phyloP scores from a whole-genome alignment of 2,113 vertebrate genomes.

The Mus pahari region DNA sequence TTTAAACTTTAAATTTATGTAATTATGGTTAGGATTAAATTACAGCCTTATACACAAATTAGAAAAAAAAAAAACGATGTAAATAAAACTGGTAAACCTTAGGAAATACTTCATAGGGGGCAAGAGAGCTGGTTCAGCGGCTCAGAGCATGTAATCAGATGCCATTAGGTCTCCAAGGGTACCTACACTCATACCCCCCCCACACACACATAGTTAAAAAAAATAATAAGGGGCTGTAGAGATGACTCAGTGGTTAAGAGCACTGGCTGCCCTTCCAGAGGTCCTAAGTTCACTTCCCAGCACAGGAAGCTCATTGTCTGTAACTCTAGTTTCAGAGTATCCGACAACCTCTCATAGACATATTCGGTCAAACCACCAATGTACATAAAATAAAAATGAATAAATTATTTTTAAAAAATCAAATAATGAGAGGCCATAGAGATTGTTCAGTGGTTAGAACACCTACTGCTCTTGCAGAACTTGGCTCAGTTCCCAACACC shows the following conservation, averaged over 20 bases:
- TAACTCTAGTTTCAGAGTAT: background rate
- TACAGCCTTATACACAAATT: background rate
- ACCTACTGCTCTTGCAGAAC: background rate
- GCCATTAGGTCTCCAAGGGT: background rate
- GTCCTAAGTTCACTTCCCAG: background rate
- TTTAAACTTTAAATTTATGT: background rate
- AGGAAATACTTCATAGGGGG: background rate
- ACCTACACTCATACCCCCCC: no score
- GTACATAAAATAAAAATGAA: no score
- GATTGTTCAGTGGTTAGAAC: background rate
- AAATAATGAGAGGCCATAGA: background rate
- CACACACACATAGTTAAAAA: background rate
- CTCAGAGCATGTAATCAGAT: background rate
- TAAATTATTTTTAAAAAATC: no score
- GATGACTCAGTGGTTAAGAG: background rate
- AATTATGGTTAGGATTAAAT: conserved; percentile 36
- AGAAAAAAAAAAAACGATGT: background rate
- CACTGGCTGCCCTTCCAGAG: background rate
- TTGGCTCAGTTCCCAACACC: background rate
- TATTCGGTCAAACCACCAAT: no score
- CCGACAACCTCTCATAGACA: no score
- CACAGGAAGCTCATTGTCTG: background rate
- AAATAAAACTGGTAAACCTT: conserved; percentile 18
- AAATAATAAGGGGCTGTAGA: background rate
- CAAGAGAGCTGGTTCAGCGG: background rate